phyloP scores from a whole-genome alignment of 2,888 invertebrate genomes.

The Bedellia somnulentella region DNA sequence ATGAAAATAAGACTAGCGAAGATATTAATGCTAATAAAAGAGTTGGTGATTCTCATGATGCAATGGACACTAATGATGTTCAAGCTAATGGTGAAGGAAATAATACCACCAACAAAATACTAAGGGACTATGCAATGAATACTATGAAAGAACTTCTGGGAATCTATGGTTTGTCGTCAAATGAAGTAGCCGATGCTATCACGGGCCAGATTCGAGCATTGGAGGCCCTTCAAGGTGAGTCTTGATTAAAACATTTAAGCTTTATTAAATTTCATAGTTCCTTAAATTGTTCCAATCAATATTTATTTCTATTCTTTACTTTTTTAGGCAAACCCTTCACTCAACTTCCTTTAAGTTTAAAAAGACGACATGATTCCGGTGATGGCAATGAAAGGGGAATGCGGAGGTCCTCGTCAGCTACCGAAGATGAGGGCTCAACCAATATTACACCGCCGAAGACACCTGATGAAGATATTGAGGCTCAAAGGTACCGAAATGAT shows the following conservation, averaged over 20 bases:
- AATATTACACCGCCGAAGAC: conserved; percentile 54
- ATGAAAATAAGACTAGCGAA: conserved; percentile 30
- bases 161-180: conserved; percentile 73
- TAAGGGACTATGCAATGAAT: conserved; percentile 77
- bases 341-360: conserved; percentile 41
- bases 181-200: conserved; percentile 70
- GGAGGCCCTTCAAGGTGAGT: conserved; percentile 70
- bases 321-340: conserved; percentile 45
- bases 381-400: conserved; percentile 38
- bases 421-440: conserved; percentile 54
- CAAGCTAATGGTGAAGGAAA: conserved; percentile 43
- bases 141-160: conserved; percentile 78
- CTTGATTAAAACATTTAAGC: too few relatives aligned
- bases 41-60: conserved; percentile 32
- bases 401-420: conserved; percentile 46
- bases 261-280: not conserved
- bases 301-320: conserved; percentile 6
- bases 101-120: conserved; percentile 60
- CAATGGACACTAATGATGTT: conserved; percentile 27
- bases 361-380: conserved; percentile 31
- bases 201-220: conserved; percentile 68
- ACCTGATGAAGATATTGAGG: conserved; percentile 49
- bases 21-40: conserved; percentile 52
- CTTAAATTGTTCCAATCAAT: not conserved
- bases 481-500: conserved; percentile 28